These are phyloP conservation scores for Willowsia nigromaculata DNA, from an alignment of 2,888 invertebrate genomes.

Conservation along the genomic window DNA sequence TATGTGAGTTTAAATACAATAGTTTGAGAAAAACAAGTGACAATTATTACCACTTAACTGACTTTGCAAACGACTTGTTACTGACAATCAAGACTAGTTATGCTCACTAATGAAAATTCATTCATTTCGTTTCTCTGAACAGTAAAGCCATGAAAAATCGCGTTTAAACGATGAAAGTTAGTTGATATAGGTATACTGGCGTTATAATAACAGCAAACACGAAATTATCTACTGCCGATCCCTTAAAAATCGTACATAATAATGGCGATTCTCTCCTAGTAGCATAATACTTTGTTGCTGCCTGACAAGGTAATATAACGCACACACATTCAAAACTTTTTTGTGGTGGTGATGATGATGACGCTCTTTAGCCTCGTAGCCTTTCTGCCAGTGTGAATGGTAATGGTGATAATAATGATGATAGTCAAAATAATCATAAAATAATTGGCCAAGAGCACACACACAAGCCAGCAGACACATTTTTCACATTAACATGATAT, in stretches of 20 bases:
- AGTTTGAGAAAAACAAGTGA: slow-evolving; percentile 41
- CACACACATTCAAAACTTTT: neutral
- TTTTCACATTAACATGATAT: slow-evolving; percentile 2
- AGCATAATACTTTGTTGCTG: slow-evolving; percentile 18
- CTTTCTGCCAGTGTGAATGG: slow-evolving; percentile 13
- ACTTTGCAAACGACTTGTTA: slow-evolving; percentile 57
- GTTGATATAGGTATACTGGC: neutral
- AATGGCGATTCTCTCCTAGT: neutral
- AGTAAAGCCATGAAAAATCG: neutral
- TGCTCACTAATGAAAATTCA: slow-evolving; percentile 64
- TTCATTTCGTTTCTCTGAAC: slow-evolving; percentile 40
- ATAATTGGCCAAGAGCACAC: slow-evolving; percentile 52
- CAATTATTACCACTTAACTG: slow-evolving; percentile 47
- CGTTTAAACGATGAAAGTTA: slow-evolving; percentile 47
- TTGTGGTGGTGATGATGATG: neutral
- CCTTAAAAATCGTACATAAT: slow-evolving; percentile 21
- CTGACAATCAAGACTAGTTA: slow-evolving; percentile 53
- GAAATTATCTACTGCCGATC: slow-evolving; percentile 39
- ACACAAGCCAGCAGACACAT: neutral
- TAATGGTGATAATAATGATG: slow-evolving; percentile 48
- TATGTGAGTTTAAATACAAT: slow-evolving; percentile 22
- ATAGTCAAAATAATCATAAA: slow-evolving; percentile 61
- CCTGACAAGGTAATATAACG: slow-evolving; percentile 25
- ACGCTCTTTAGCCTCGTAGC: slow-evolving; percentile 8
- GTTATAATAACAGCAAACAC: slow-evolving; percentile 23